These are phyloP conservation scores for Triplophysa rosa DNA, from an alignment of 2,113 vertebrate species.

Conservation along the genomic window DNA sequence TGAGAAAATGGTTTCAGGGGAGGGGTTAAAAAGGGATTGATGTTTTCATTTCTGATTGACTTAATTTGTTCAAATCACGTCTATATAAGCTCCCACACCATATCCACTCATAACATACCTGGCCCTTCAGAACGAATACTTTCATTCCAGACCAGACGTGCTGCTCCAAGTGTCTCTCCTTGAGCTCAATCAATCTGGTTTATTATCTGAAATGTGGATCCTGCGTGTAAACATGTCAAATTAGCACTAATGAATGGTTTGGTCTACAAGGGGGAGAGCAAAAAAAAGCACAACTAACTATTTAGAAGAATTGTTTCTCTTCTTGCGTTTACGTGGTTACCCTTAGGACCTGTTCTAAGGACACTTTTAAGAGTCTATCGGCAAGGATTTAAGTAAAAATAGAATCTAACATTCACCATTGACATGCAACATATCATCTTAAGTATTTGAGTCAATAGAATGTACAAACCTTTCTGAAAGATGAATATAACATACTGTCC, in stretches of 20 bases:
- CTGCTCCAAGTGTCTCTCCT: slow-evolving; percentile 32
- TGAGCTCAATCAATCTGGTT: slow-evolving; percentile 39
- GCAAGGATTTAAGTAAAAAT: not conserved
- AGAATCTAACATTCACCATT: too few relatives aligned
- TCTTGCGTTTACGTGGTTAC: not conserved
- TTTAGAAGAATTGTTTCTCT: slow-evolving; percentile 57
- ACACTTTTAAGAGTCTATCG: not conserved
- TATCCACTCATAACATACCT: not conserved
- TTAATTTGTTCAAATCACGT: not conserved
- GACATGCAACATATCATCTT: too few relatives aligned
- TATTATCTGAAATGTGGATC: slow-evolving; percentile 44
- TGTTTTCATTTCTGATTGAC: too few relatives aligned
- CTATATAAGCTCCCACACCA: not conserved
- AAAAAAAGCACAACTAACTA: slow-evolving; percentile 57
- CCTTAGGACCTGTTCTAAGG: not conserved
- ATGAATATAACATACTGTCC: too few relatives aligned
- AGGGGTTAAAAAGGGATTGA: too few relatives aligned
- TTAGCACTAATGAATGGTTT: slow-evolving; percentile 51
- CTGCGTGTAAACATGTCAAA: slow-evolving; percentile 55
- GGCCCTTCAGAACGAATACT: slow-evolving; percentile 35
- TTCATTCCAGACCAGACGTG: not conserved
- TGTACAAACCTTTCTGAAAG: too few relatives aligned
- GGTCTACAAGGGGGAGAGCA: slow-evolving; percentile 30
- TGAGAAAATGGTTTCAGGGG: too few relatives aligned
- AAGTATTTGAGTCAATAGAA: too few relatives aligned